phyloP scores from a whole-genome alignment of 2,113 vertebrate genomes.

The Leucoraja erinaceus region DNA sequence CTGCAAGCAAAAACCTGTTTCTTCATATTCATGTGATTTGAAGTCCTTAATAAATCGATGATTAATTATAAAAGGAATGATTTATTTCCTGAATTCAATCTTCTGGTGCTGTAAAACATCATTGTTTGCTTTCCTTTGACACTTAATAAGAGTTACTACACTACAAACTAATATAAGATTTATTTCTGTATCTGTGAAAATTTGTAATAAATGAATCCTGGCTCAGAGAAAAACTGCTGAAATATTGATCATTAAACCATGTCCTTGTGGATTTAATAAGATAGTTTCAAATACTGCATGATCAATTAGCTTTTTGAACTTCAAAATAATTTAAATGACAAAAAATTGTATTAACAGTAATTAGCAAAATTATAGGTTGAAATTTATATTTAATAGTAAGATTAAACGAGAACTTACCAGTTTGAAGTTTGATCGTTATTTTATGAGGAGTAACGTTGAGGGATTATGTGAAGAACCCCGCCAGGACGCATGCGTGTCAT shows the following conservation, averaged over 20 bases:
- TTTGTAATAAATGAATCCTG: not conserved
- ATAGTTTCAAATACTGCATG: not conserved
- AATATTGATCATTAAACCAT: not conserved
- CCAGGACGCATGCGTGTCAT: no score
- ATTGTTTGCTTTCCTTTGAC: not conserved
- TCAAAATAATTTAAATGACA: not conserved
- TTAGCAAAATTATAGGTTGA: no score
- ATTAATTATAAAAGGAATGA: not conserved
- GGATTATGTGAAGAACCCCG: no score
- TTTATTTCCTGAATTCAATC: not conserved
- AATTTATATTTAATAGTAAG: not conserved
- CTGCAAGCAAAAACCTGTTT: not conserved
- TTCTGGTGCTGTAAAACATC: not conserved
- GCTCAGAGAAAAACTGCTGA: not conserved
- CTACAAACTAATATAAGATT: not conserved
- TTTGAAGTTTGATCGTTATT: no score
- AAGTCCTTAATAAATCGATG: not conserved
- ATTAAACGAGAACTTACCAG: no score
- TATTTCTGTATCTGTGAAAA: not conserved
- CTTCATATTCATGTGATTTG: not conserved
- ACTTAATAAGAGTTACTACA: not conserved
- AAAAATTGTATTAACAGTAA: not conserved
- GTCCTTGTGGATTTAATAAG: not conserved
- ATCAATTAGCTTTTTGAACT: not conserved
- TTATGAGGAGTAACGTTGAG: no score